phyloP scores from a whole-genome alignment of 2,797 vertebrate genomes.

The Petrocephalus sullivani region DNA sequence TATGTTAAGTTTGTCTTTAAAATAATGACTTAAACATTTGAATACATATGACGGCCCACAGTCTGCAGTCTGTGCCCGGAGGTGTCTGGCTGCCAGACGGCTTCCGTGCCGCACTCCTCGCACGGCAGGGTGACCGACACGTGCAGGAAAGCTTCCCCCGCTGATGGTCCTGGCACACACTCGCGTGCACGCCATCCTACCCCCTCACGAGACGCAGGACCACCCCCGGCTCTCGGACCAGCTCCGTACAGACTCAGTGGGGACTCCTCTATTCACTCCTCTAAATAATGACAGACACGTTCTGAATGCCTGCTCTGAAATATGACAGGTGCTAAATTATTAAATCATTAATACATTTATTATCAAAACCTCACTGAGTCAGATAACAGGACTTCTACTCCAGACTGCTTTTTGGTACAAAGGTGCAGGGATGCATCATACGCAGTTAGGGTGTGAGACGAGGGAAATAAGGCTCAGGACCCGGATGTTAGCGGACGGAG shows the following conservation, averaged over 20 bases:
- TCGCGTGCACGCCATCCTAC: background rate
- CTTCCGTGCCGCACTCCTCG: background rate
- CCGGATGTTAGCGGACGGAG: background rate
- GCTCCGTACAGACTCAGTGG: background rate
- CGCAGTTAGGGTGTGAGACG: background rate
- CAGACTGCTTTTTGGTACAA: no score
- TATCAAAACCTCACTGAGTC: background rate
- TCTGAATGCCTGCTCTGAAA: background rate
- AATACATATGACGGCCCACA: background rate
- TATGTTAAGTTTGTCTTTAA: background rate
- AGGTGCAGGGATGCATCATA: no score
- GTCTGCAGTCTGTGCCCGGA: background rate
- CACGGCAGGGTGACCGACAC: background rate
- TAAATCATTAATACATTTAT: background rate
- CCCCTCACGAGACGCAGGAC: background rate
- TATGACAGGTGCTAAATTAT: background rate
- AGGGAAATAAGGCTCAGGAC: background rate
- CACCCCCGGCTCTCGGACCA: background rate
- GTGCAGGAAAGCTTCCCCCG: background rate
- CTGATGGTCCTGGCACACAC: background rate
- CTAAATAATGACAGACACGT: background rate
- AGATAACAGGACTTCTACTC: background rate
- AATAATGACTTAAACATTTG: slow-evolving; percentile 11
- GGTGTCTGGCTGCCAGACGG: background rate
- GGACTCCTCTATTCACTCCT: background rate